Conservation (phyloP, 2,888 invertebrate genomes). For the Hydroisotoma schaefferi region DNA sequence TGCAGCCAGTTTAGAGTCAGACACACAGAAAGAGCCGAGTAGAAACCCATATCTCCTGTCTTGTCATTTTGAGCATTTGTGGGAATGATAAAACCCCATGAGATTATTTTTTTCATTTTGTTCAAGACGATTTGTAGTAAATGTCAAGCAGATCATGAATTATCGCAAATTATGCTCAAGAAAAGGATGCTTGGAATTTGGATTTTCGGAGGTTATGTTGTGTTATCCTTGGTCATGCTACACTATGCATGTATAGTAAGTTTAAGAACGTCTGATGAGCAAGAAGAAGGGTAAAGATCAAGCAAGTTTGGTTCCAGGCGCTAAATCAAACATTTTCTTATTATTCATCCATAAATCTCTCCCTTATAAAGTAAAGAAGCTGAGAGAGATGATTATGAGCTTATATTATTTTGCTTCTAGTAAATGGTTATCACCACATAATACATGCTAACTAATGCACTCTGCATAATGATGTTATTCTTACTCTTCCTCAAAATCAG, state of each 20-base stretch:
- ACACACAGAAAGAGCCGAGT: too few relatives aligned
- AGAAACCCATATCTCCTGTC: background rate
- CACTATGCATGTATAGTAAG: too few relatives aligned
- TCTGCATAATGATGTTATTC: background rate
- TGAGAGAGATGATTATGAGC: too few relatives aligned
- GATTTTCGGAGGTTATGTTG: too few relatives aligned
- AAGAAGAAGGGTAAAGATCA: too few relatives aligned
- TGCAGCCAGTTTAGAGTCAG: too few relatives aligned
- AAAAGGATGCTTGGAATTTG: background rate
- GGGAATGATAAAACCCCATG: background rate
- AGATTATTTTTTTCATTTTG: background rate
- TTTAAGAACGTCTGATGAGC: too few relatives aligned
- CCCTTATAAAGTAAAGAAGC: too few relatives aligned
- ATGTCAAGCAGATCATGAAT: background rate
- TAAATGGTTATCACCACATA: too few relatives aligned
- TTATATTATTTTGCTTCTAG: too few relatives aligned
- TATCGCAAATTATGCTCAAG: background rate
- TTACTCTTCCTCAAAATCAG: background rate
- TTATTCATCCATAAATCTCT: conserved; percentile 1
- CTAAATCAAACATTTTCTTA: conserved; percentile 4
- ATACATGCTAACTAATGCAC: background rate
- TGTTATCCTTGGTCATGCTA: too few relatives aligned
- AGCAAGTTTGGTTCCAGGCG: background rate
- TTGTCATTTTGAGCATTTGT: background rate
- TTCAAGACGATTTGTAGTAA: background rate